These are phyloP conservation scores for Uria aalge DNA, from an alignment of 2,113 vertebrate genomes.

Conservation along the genomic window DNA sequence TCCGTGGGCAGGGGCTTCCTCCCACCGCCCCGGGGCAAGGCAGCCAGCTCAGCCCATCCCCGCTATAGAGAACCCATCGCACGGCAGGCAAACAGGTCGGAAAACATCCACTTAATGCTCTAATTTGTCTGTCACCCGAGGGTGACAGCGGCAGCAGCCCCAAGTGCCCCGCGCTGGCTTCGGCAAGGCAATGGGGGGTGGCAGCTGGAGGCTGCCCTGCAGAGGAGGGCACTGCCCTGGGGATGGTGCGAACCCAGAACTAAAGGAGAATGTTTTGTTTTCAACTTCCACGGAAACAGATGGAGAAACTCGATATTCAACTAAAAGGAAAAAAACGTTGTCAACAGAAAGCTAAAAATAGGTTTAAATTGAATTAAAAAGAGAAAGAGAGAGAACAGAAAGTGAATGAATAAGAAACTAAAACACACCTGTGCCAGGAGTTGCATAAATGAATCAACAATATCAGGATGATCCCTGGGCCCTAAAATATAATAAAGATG, in stretches of 20 bases:
- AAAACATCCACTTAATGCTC: conserved; percentile 27
- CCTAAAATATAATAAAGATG: conserved; percentile 99
- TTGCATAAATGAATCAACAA: conserved; percentile 99
- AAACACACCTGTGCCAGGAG: conserved; percentile 99
- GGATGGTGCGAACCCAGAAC: conserved; percentile 60
- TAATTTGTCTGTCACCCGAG: neutral
- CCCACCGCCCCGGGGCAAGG: neutral
- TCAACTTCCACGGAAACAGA: conserved; percentile 87
- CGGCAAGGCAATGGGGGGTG: neutral
- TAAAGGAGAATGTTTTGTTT: conserved; percentile 82
- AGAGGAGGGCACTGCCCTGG: conserved; percentile 33
- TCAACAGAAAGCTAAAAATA: conserved; percentile 89
- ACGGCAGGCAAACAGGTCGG: neutral
- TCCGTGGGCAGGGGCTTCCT: neutral
- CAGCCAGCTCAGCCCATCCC: neutral
- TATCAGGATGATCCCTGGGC: conserved; percentile 99
- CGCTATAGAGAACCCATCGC: neutral
- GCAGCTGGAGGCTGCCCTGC: conserved; percentile 38
- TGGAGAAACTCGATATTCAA: conserved; percentile 87
- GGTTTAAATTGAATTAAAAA: conserved; percentile 88
- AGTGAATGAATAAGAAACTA: conserved; percentile 99
- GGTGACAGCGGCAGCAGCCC: neutral
- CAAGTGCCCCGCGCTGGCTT: neutral
- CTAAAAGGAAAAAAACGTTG: conserved; percentile 86
- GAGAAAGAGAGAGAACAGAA: conserved; percentile 93